A percentile compares a stretch with the other conserved stretches of the same genome.
Evolutionary conservation across 2,888 invertebrate genomes (phyloP).

Genomic region (Hyppa rectilinea): DNA sequence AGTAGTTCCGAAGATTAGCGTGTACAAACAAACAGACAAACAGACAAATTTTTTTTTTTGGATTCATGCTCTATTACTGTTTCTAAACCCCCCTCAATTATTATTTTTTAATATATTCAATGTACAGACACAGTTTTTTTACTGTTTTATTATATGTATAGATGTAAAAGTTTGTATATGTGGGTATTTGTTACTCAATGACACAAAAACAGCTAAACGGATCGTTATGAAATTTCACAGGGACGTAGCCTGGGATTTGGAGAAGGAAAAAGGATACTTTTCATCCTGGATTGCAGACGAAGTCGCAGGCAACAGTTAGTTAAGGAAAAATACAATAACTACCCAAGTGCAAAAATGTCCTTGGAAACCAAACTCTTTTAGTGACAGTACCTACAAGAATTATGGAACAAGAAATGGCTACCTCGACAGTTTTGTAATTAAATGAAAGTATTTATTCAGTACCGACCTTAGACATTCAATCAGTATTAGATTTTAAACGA

Average conservation of each 20-base stretch:
- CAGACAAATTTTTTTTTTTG: no score
- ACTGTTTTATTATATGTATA: no score
- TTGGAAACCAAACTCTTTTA: not conserved
- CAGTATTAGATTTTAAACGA: not conserved
- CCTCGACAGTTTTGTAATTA: not conserved
- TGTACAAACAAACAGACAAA: no score
- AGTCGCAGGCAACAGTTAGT: not conserved
- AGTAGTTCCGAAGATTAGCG: no score
- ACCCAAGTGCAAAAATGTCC: not conserved
- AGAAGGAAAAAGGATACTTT: not conserved
- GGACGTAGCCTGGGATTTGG: not conserved
- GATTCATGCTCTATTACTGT: no score
- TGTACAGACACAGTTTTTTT: no score
- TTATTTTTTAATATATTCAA: no score
- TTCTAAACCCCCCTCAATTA: no score
- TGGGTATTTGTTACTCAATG: no score
- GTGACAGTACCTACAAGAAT: not conserved
- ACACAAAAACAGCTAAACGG: not conserved
- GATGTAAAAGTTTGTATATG: no score
- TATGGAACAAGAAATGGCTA: conserved; percentile 6
- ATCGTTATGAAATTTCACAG: not conserved
- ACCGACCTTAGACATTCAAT: not conserved
- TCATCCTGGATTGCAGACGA: no score
- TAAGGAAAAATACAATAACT: not conserved
- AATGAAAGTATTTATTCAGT: conserved; percentile 1